phyloP scores from a whole-genome alignment of 2,888 invertebrate species.

The Eudasyphora cyanicolor region DNA sequence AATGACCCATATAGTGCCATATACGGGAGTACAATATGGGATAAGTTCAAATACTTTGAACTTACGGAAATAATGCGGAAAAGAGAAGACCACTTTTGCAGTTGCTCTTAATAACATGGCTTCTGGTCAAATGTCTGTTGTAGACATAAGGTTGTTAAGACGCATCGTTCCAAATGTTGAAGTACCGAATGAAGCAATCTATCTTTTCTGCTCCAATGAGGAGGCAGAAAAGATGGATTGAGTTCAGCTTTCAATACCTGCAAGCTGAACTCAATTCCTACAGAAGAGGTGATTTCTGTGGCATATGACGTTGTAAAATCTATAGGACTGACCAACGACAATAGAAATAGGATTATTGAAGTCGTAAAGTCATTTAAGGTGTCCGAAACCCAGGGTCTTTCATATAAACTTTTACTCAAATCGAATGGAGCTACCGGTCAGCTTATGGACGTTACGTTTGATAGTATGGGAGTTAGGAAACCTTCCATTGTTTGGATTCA shows the following conservation, averaged over 20 bases:
- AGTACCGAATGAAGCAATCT: too few species aligned
- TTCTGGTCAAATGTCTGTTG: background rate
- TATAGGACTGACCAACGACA: too few species aligned
- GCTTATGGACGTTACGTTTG: too few species aligned
- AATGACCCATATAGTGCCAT: background rate
- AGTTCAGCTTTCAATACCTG: too few species aligned
- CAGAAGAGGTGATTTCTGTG: too few species aligned
- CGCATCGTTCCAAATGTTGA: background rate
- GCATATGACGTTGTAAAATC: too few species aligned
- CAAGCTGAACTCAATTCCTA: too few species aligned
- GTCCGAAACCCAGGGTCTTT: background rate
- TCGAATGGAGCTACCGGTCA: too few species aligned
- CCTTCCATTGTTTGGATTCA: too few species aligned
- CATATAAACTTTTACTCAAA: background rate
- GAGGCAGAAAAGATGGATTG: too few species aligned
- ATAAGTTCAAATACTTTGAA: background rate
- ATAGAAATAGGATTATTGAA: too few species aligned
- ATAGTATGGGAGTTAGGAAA: too few species aligned
- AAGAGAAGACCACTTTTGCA: background rate
- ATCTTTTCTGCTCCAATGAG: background rate
- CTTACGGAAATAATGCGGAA: conserved; percentile 12
- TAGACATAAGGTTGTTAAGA: background rate
- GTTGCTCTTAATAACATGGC: background rate
- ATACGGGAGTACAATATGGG: background rate
- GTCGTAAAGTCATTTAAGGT: background rate